Percentiles rank a stretch among this genome's conserved stretches.
These are phyloP conservation scores for Neuroscelio doddi DNA, from an alignment of 2,888 invertebrate genomes.

Conservation along the genomic window DNA sequence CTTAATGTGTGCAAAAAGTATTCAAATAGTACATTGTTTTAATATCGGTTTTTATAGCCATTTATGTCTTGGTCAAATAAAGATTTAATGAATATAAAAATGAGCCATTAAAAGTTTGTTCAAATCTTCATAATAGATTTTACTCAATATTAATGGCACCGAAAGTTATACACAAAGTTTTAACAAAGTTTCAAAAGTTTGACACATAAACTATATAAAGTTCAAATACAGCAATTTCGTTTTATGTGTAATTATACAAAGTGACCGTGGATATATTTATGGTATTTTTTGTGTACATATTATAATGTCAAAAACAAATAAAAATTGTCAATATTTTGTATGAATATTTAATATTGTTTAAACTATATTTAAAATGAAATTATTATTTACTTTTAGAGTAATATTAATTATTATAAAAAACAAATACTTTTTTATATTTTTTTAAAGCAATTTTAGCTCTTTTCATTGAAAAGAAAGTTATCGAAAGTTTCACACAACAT, in stretches of 20 bases:
- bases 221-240: background rate
- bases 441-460: background rate
- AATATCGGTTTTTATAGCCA: background rate
- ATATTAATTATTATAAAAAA: too few relatives aligned
- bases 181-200: background rate
- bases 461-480: background rate
- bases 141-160: background rate
- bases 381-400: too few relatives aligned
- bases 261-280: background rate
- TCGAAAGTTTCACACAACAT: too few relatives aligned
- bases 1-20: too few relatives aligned
- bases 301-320: too few relatives aligned
- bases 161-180: background rate
- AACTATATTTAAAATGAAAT: too few relatives aligned
- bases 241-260: background rate
- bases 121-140: slow-evolving; percentile 2
- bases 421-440: too few relatives aligned
- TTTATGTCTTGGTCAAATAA: background rate
- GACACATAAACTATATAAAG: background rate
- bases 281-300: too few relatives aligned
- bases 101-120: background rate
- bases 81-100: background rate
- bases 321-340: too few relatives aligned
- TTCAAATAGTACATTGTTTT: background rate
- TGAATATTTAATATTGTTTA: too few relatives aligned